phyloP scores from a whole-genome alignment of 2,888 invertebrate species.

The Diloba caeruleocephala region DNA sequence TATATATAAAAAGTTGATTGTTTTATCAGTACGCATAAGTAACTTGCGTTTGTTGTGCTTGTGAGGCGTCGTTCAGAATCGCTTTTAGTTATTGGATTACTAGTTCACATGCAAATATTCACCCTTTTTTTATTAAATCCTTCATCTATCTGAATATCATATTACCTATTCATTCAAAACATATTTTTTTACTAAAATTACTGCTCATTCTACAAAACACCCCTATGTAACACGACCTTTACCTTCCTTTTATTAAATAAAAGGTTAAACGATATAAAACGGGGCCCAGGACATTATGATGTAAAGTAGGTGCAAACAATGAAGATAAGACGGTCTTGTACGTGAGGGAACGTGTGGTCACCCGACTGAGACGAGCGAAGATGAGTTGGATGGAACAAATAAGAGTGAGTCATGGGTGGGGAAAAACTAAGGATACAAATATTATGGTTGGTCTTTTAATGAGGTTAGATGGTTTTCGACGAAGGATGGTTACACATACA shows the following conservation, averaged over 20 bases:
- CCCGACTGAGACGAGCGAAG: slow-evolving; percentile 21
- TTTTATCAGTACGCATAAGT: too few relatives aligned
- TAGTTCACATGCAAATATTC: slow-evolving; percentile 1
- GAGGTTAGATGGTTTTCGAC: too few relatives aligned
- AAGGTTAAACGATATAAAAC: slow-evolving; percentile 55
- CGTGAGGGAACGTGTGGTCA: slow-evolving; percentile 73
- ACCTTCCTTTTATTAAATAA: slow-evolving; percentile 36
- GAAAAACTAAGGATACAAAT: too few relatives aligned
- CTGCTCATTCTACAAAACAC: slow-evolving; percentile 21
- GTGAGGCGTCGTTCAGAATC: background rate
- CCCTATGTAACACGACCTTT: slow-evolving; percentile 35
- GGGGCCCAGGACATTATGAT: slow-evolving; percentile 65
- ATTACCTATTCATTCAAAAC: slow-evolving; percentile 27
- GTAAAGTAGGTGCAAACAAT: slow-evolving; percentile 73
- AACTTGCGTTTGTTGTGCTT: too few relatives aligned
- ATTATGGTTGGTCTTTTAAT: too few relatives aligned
- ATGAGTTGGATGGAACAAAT: background rate
- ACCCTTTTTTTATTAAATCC: background rate
- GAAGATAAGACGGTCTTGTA: slow-evolving; percentile 48
- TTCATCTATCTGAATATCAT: background rate
- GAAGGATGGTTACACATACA: too few relatives aligned
- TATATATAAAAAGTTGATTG: too few relatives aligned
- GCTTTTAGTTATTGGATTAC: background rate
- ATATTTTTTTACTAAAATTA: slow-evolving; percentile 9
- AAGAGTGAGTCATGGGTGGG: background rate